Percentiles rank a stretch among this genome's conserved stretches.
Conservation (phyloP, 2,888 invertebrate species). For the Melipona bicolor region DNA sequence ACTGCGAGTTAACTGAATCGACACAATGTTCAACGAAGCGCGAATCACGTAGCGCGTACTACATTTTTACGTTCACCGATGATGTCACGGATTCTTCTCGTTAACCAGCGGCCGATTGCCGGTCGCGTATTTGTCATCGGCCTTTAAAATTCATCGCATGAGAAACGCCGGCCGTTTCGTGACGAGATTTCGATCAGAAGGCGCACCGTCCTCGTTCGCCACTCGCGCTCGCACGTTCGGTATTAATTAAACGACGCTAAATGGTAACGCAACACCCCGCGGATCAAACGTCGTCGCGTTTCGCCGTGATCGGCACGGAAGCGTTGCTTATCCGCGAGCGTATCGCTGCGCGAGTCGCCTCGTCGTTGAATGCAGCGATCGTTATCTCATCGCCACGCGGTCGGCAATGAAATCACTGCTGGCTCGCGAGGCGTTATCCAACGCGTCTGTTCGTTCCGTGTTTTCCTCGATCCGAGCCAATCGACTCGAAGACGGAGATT, state of each 20-base stretch:
- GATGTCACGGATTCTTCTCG: slow-evolving; percentile 41
- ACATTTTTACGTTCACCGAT: slow-evolving; percentile 22
- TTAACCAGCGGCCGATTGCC: slow-evolving; percentile 15
- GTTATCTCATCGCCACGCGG: slow-evolving; percentile 28
- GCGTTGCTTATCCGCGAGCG: slow-evolving; percentile 41
- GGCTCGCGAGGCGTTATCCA: background rate
- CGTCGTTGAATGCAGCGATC: slow-evolving; percentile 44
- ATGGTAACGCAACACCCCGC: slow-evolving; percentile 55
- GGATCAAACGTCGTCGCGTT: slow-evolving; percentile 52
- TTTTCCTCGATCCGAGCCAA: slow-evolving; percentile 8
- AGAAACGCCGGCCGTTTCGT: slow-evolving; percentile 53
- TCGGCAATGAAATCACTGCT: slow-evolving; percentile 24
- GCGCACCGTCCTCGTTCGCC: slow-evolving; percentile 37
- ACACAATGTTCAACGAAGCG: background rate
- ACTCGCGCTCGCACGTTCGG: slow-evolving; percentile 48
- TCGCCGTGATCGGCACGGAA: slow-evolving; percentile 48
- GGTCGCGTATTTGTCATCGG: slow-evolving; percentile 53
- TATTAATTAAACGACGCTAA: slow-evolving; percentile 57
- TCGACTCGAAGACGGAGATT: slow-evolving; percentile 30
- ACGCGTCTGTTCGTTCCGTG: background rate
- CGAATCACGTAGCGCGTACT: background rate
- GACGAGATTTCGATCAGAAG: slow-evolving; percentile 63
- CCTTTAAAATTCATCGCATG: slow-evolving; percentile 66
- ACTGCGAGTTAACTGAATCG: background rate
- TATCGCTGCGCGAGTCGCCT: slow-evolving; percentile 28